phyloP scores from a whole-genome alignment of 2,888 invertebrate species.

The Acleris holmiana region DNA sequence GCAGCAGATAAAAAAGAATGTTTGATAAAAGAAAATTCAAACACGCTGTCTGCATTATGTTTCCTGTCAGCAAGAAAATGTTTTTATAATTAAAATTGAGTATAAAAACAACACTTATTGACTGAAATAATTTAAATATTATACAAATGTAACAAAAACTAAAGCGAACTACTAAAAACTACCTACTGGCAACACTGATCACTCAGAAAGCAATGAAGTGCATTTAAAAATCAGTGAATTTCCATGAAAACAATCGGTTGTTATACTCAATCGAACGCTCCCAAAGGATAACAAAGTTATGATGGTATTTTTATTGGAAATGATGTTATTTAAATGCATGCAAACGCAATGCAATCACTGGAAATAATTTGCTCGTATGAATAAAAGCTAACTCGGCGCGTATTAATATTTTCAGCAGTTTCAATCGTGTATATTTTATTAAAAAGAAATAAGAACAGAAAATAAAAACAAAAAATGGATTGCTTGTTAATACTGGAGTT shows the following conservation, averaged over 20 bases:
- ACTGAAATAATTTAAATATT: too few relatives aligned
- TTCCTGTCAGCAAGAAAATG: too few relatives aligned
- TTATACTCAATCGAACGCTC: slow-evolving; percentile 6
- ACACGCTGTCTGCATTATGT: too few relatives aligned
- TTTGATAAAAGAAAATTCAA: too few relatives aligned
- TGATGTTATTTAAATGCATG: slow-evolving; percentile 35
- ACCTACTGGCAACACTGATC: not conserved
- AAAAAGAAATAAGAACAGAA: not conserved
- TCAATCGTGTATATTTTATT: not conserved
- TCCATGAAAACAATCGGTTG: slow-evolving; percentile 7
- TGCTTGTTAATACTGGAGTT: too few relatives aligned
- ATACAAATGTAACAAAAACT: too few relatives aligned
- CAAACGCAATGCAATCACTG: slow-evolving; percentile 30
- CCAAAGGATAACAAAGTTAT: slow-evolving; percentile 11
- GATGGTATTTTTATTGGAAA: slow-evolving; percentile 18
- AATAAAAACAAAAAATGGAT: too few relatives aligned
- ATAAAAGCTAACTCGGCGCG: slow-evolving; percentile 11
- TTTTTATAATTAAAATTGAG: too few relatives aligned
- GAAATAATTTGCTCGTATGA: slow-evolving; percentile 28
- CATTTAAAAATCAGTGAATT: slow-evolving; percentile 11
- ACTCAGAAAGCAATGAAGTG: slow-evolving; percentile 11
- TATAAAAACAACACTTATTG: too few relatives aligned
- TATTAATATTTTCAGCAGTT: slow-evolving; percentile 3
- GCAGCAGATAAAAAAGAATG: too few relatives aligned
- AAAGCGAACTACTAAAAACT: too few relatives aligned